Conservation (phyloP, 2,888 invertebrate genomes). For the Heteromurus nitidus region DNA sequence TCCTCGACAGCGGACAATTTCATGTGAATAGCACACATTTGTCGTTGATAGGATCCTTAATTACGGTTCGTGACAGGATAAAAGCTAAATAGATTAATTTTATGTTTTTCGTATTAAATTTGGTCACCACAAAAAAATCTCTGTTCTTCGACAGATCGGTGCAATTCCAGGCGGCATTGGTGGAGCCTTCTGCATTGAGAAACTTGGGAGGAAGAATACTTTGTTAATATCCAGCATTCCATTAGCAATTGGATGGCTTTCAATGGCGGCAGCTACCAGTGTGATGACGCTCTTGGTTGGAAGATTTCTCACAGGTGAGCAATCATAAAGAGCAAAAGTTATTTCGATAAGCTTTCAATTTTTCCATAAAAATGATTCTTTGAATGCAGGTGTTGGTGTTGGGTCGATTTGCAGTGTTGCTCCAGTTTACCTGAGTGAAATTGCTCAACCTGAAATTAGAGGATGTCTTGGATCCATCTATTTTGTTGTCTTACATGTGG, state of each 20-base stretch:
- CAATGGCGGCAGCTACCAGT: background rate
- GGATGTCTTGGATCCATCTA: background rate
- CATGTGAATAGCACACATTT: background rate
- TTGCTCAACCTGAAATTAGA: background rate
- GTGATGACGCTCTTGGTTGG: background rate
- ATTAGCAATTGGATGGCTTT: background rate
- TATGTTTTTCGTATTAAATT: background rate
- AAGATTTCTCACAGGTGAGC: background rate
- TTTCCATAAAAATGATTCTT: no score
- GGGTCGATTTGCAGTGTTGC: background rate
- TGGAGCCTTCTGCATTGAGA: background rate
- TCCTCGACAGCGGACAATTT: background rate
- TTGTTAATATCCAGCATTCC: background rate
- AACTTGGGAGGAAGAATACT: background rate
- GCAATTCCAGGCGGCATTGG: background rate
- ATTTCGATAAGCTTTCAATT: no score
- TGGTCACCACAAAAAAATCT: background rate
- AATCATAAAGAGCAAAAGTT: no score
- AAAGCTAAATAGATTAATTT: no score
- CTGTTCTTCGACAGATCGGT: no score
- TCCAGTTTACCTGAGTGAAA: background rate
- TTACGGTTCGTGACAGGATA: background rate
- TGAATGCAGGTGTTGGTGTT: no score
- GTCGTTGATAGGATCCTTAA: background rate
- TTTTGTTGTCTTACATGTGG: background rate